A percentile compares a stretch with the other conserved stretches of the same genome.
Conservation (phyloP, 2,888 invertebrate species). For the Agriotes lineatus region DNA sequence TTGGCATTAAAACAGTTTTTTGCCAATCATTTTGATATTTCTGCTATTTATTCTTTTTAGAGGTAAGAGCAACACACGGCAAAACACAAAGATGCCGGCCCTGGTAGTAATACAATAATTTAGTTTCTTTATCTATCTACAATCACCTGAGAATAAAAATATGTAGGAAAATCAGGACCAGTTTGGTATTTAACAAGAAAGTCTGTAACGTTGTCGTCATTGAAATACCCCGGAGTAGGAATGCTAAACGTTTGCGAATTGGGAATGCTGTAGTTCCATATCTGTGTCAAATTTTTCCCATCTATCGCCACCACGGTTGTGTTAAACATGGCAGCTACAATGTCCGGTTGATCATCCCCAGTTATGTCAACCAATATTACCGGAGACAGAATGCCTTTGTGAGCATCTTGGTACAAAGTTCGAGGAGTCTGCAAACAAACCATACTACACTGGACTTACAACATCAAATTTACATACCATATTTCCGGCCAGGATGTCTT, state of each 20-base stretch:
- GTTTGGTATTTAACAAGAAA: constrained; percentile 78
- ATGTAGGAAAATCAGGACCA: constrained; percentile 79
- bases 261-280: constrained; percentile 82
- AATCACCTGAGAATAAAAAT: constrained; percentile 79
- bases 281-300: constrained; percentile 73
- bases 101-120: too few relatives aligned
- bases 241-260: constrained; percentile 79
- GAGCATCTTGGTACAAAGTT: constrained; percentile 70
- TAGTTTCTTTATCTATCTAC: too few relatives aligned
- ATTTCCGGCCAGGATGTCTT: constrained; percentile 68
- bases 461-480: too few relatives aligned
- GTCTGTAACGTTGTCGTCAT: constrained; percentile 82
- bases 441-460: too few relatives aligned
- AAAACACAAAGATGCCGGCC: too few relatives aligned
- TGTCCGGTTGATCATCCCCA: constrained; percentile 78
- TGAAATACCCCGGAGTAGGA: constrained; percentile 83
- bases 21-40: too few relatives aligned
- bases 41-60: too few relatives aligned
- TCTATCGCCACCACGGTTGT: constrained; percentile 79
- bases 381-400: constrained; percentile 77
- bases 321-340: constrained; percentile 80
- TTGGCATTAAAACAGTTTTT: too few relatives aligned
- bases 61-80: too few relatives aligned
- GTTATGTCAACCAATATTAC: constrained; percentile 79
- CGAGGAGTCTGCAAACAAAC: constrained; percentile 70